Conservation (phyloP, 1,140 invertebrate species). For the Marisa cornuarietis region DNA sequence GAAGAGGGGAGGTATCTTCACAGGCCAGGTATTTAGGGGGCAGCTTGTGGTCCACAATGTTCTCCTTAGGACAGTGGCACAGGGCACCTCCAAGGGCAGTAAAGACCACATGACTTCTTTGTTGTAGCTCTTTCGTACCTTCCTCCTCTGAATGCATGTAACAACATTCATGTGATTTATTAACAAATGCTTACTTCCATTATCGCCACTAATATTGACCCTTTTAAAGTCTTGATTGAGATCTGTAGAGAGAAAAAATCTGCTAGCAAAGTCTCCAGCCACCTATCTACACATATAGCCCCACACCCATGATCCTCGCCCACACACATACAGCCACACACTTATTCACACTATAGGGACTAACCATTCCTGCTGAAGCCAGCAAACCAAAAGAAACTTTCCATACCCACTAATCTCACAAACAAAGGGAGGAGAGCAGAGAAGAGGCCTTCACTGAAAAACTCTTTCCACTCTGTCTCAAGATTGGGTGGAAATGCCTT, state of each 20-base stretch:
- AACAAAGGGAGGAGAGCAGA: constrained; percentile 38
- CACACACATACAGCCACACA: too few relatives aligned
- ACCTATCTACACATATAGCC: too few relatives aligned
- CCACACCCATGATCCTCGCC: too few relatives aligned
- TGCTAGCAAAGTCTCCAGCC: too few relatives aligned
- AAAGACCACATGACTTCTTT: constrained; percentile 24
- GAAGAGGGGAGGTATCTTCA: constrained; percentile 54
- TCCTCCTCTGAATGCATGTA: not conserved
- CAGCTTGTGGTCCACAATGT: constrained; percentile 55
- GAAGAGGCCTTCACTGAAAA: constrained; percentile 57
- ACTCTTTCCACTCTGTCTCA: constrained; percentile 68
- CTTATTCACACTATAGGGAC: too few relatives aligned
- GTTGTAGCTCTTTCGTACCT: not conserved
- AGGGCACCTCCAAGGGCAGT: constrained; percentile 41
- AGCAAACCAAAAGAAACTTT: too few relatives aligned
- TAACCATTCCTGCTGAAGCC: too few relatives aligned
- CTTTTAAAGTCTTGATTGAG: too few relatives aligned
- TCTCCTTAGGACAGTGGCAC: constrained; percentile 42
- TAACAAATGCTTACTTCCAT: not conserved
- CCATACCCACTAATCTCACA: constrained; percentile 41
- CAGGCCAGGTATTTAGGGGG: constrained; percentile 53
- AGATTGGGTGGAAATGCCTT: constrained; percentile 43
- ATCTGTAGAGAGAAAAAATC: too few relatives aligned
- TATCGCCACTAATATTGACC: too few relatives aligned
- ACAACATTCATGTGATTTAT: not conserved